These are phyloP conservation scores for Lepilemur ruficaudatus DNA, from an alignment of 2,797 vertebrate species.

Conservation along the genomic window DNA sequence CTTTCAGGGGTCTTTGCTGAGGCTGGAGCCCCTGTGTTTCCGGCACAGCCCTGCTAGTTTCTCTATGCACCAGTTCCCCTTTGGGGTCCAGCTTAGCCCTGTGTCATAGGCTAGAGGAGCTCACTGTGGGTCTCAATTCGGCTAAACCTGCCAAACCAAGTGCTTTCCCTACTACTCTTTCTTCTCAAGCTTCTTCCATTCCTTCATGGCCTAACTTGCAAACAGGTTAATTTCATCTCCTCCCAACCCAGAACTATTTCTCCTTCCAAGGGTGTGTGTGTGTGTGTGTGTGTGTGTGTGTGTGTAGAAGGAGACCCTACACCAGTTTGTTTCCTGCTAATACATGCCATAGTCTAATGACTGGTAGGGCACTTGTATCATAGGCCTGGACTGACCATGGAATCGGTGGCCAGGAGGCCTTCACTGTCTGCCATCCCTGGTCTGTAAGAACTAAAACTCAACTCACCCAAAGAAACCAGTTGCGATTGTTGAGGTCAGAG, in stretches of 20 bases:
- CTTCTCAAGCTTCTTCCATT: background rate
- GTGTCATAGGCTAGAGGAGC: background rate
- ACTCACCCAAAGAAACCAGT: background rate
- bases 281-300: rapidly evolving
- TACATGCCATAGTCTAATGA: background rate
- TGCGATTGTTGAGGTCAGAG: background rate
- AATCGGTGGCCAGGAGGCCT: background rate
- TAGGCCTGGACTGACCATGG: background rate
- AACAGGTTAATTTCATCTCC: background rate
- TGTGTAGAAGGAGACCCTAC: background rate
- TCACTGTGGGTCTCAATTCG: background rate
- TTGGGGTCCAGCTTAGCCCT: background rate
- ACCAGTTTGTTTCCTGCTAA: background rate
- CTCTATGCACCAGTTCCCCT: background rate
- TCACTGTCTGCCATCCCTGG: background rate
- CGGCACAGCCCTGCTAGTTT: background rate
- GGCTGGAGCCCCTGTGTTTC: background rate
- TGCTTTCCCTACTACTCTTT: background rate
- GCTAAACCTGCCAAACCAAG: background rate
- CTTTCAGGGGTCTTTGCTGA: background rate
- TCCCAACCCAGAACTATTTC: background rate
- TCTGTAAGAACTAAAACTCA: background rate
- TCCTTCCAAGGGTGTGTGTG: background rate
- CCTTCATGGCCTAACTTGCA: background rate
- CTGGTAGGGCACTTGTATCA: background rate